These are phyloP conservation scores for Rotaria magnacalcarata DNA, from an alignment of 2,888 invertebrate species.

Conservation along the genomic window DNA sequence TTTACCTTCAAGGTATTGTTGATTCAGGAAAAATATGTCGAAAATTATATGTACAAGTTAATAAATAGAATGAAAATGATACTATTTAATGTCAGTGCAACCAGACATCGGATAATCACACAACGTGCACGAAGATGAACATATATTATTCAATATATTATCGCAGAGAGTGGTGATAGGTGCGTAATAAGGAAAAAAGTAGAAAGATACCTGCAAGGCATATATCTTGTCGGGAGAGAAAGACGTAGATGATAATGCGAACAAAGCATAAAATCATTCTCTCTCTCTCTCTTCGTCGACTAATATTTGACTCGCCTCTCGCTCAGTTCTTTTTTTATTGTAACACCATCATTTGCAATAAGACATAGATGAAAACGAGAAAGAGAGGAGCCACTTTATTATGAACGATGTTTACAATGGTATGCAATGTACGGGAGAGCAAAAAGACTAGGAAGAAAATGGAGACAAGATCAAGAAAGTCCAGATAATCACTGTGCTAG, in stretches of 20 bases:
- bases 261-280: conserved; percentile 7
- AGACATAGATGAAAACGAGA: background rate
- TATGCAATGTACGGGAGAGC: background rate
- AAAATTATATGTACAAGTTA: background rate
- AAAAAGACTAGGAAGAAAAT: background rate
- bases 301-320: conserved; percentile 29
- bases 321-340: conserved; percentile 9
- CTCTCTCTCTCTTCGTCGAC: background rate
- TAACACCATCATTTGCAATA: background rate
- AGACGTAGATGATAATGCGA: conserved; percentile 8
- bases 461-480: background rate
- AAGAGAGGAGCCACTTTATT: background rate
- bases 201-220: background rate
- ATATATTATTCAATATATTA: background rate
- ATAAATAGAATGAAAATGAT: background rate
- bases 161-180: background rate
- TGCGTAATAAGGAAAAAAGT: background rate
- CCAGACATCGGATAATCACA: background rate
- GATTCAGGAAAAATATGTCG: background rate
- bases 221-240: background rate
- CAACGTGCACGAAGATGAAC: background rate
- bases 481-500: background rate
- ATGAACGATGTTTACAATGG: conserved; percentile 24
- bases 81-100: background rate
- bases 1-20: background rate